phyloP scores from a whole-genome alignment of 1,140 invertebrate genomes.

The Drosophila novamexicana region DNA sequence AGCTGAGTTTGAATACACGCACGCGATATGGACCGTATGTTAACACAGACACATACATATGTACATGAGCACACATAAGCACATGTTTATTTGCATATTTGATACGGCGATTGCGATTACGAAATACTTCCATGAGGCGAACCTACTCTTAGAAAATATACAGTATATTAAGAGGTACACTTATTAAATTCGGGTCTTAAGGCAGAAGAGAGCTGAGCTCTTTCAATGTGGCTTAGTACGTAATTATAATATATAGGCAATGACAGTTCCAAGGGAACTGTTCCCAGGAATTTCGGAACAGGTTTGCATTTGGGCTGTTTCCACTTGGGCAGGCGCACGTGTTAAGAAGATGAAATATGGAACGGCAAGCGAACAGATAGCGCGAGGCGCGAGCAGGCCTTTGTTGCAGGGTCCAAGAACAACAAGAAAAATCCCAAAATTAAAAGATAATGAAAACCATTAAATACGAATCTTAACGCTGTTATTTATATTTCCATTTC shows the following conservation, averaged over 20 bases:
- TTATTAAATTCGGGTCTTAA: conserved; percentile 33
- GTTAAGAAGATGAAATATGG: conserved; percentile 5
- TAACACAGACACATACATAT: conserved; percentile 17
- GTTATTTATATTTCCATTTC: conserved; percentile 61
- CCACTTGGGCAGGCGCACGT: conserved; percentile 24
- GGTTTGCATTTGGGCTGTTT: conserved; percentile 13
- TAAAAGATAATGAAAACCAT: conserved; percentile 67
- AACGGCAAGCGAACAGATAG: conserved; percentile 17
- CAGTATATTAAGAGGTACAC: conserved; percentile 27
- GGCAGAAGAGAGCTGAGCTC: conserved; percentile 6
- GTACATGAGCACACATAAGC: background rate
- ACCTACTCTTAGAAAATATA: background rate
- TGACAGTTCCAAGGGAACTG: background rate
- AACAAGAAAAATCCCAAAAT: conserved; percentile 4
- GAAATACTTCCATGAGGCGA: conserved; percentile 14
- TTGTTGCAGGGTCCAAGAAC: conserved; percentile 25
- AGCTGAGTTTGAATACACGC: conserved; percentile 74
- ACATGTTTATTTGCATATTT: conserved; percentile 18
- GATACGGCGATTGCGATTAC: conserved; percentile 34
- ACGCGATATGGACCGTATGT: conserved; percentile 57
- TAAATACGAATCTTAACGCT: conserved; percentile 67
- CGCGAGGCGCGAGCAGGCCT: conserved; percentile 2
- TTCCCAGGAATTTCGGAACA: conserved; percentile 29
- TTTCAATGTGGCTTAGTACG: background rate
- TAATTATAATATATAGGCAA: conserved; percentile 5